phyloP scores from a whole-genome alignment of 2,797 vertebrate genomes.

The Heterohyrax brucei region DNA sequence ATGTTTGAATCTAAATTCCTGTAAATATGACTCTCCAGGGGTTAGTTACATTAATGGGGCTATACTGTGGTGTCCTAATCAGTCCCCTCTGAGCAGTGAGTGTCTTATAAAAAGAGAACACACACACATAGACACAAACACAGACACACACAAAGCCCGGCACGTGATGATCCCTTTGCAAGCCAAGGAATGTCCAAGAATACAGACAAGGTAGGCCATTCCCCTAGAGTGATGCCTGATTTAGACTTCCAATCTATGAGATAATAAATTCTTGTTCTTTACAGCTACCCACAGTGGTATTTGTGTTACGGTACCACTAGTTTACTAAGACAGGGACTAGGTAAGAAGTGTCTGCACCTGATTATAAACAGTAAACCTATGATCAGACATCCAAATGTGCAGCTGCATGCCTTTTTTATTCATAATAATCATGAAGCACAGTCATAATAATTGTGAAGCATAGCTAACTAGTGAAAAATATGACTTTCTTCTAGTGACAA shows the following conservation, averaged over 20 bases:
- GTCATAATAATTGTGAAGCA: conserved; percentile 7
- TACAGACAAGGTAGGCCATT: neutral
- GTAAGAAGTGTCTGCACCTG: neutral
- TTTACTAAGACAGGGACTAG: neutral
- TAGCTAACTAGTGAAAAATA: conserved; percentile 4
- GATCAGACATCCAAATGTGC: conserved; percentile 41
- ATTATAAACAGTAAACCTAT: conserved; percentile 24
- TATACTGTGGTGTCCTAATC: no score
- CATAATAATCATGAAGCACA: conserved; percentile 7
- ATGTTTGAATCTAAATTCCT: neutral
- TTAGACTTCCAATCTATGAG: neutral
- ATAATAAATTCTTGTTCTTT: neutral
- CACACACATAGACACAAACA: neutral
- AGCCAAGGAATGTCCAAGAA: neutral
- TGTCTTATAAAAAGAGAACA: no score
- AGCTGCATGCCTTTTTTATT: conserved; percentile 15
- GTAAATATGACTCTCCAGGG: neutral
- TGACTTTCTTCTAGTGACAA: conserved; percentile 23
- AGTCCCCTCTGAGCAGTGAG: no score
- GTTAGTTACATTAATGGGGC: no score
- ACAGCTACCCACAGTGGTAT: neutral
- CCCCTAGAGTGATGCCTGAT: neutral
- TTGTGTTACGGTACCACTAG: neutral
- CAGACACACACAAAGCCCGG: neutral
- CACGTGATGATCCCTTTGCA: neutral